Evolutionary conservation across 2,797 vertebrate species (phyloP), one percentile per base, ranked within the genome.

Genomic region (Sebastes nivosus): DNA sequence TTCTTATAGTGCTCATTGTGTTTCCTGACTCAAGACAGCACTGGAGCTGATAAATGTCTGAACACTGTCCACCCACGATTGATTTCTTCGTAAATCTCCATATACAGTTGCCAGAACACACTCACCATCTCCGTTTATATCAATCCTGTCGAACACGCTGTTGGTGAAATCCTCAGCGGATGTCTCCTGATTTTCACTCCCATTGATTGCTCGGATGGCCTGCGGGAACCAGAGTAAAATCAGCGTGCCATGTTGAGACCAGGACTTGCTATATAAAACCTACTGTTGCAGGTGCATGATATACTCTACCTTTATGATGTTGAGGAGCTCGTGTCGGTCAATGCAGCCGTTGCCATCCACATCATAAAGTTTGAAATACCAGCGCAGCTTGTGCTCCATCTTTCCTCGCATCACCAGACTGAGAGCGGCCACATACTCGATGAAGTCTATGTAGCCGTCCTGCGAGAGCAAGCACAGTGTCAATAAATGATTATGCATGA

Each of bases 361-460:
- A 29, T 98, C 97, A 32, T 98, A 98, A 13, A 98, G 97, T 79
- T 97, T 97, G 93, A 98, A 98, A 82, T 98, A 98, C 97, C 97
- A 98, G 57, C 97, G 95, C 71, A 98, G 81, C 64, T 98, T 98
- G 93, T 98, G 97, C 92, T 98, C 97, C 96, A 98, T 98, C 92
- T 98, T 98, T 13, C 97, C 97, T 18, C 97, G 92, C 91, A 98
- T 97, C 76, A 98, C 97, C 0, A 98, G 95, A 86, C 97, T 98
- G 78, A 98, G 96, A 5, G 97, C 97, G 0, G 97, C 97, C 77
- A 98, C 97, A 0, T 98, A 98, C 89, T 98, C 97, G 96, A 98
- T 96, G 93, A 98, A 98, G 93, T 98, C 97, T 34, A 98, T 97
- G 85, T 97, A 97, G 12, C 97, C 97, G 42, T 98, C 97, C 97